These are phyloP conservation scores for Acanthosepion lycidas DNA, from an alignment of 2,888 invertebrate species.

Conservation along the genomic window DNA sequence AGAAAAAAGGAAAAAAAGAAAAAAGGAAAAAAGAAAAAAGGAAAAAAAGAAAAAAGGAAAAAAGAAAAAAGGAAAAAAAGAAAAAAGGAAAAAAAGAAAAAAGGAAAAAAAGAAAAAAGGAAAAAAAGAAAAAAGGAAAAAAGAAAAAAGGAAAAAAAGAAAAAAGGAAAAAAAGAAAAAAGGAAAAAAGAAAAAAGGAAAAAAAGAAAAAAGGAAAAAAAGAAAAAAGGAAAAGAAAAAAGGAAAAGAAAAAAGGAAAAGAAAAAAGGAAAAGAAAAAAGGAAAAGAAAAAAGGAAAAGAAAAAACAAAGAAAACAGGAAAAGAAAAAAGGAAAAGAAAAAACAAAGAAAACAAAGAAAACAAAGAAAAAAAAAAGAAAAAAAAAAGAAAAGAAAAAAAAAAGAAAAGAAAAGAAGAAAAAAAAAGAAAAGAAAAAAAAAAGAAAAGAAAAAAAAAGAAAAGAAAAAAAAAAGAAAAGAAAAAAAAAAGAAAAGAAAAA, in stretches of 20 bases:
- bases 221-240: slow-evolving; percentile 59
- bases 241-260: slow-evolving; percentile 58
- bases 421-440: background rate
- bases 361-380: background rate
- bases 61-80: slow-evolving; percentile 61
- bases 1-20: background rate
- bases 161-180: background rate
- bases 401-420: background rate
- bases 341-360: background rate
- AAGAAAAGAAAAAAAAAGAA: background rate
- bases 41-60: slow-evolving; percentile 63
- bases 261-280: slow-evolving; percentile 57
- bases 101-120: background rate
- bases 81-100: background rate
- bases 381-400: background rate
- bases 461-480: background rate
- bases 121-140: background rate
- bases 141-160: too few species aligned
- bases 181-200: background rate
- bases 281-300: slow-evolving; percentile 64
- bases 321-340: background rate
- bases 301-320: too few species aligned
- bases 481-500: too few species aligned
- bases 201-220: background rate
- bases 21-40: slow-evolving; percentile 64